Percentiles rank a stretch among this genome's conserved stretches.
Conservation (phyloP, 2,888 invertebrate genomes). For the Nomada fucata region DNA sequence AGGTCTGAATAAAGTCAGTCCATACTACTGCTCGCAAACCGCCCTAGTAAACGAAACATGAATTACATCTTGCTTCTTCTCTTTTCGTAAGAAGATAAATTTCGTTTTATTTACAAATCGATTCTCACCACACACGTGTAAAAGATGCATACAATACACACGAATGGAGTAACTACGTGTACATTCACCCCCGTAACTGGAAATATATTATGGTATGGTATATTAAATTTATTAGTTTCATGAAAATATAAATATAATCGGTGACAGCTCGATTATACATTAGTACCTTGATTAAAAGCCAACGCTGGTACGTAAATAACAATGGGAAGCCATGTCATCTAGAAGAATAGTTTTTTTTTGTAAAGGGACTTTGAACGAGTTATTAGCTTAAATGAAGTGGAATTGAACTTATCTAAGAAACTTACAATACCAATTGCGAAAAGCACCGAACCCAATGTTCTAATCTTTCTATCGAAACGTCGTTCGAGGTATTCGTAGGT, state of each 20-base stretch:
- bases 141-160: constrained; percentile 93
- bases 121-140: constrained; percentile 91
- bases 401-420: constrained; percentile 1
- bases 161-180: constrained; percentile 92
- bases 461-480: constrained; percentile 89
- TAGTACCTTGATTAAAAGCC: constrained; percentile 91
- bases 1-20: constrained; percentile 92
- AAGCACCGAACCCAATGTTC: constrained; percentile 89
- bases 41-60: constrained; percentile 85
- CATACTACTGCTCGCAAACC: constrained; percentile 93
- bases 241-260: neutral
- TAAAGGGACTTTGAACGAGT: neutral
- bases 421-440: constrained; percentile 90
- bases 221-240: neutral
- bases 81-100: constrained; percentile 19
- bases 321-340: constrained; percentile 92
- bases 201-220: constrained; percentile 73
- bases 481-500: constrained; percentile 92
- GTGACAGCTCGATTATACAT: neutral
- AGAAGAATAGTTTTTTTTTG: constrained; percentile 75
- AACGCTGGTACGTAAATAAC: constrained; percentile 92
- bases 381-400: neutral
- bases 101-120: constrained; percentile 5
- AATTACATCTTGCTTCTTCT: constrained; percentile 18
- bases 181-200: constrained; percentile 93